phyloP scores from a whole-genome alignment of 2,113 vertebrate species.

The Sapajus apella region DNA sequence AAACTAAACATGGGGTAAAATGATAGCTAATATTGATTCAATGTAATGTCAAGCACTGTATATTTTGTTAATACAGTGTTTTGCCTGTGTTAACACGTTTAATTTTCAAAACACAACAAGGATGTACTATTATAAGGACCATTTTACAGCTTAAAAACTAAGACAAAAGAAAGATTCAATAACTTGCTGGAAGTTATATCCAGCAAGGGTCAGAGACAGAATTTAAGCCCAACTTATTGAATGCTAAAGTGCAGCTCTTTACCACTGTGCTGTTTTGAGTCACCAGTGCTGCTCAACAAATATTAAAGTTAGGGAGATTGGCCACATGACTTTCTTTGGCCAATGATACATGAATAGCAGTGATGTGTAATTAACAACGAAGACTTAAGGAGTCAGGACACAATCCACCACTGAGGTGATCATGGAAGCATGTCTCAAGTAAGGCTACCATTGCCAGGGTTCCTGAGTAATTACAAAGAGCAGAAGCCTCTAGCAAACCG shows the following conservation, averaged over 20 bases:
- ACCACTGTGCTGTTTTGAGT: background rate
- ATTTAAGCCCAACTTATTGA: background rate
- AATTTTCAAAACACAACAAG: background rate
- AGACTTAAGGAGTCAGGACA: background rate
- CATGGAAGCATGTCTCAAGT: accelerated
- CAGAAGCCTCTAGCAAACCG: background rate
- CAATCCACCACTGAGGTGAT: background rate
- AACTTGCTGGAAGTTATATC: background rate
- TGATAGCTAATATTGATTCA: background rate
- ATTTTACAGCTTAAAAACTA: background rate
- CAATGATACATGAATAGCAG: background rate
- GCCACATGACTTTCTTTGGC: background rate
- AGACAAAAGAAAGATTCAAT: background rate
- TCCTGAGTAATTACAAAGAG: background rate
- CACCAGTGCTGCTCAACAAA: background rate
- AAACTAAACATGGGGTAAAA: background rate
- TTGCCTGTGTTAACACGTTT: background rate
- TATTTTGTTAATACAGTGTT: background rate
- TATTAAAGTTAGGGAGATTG: background rate
- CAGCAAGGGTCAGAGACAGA: background rate
- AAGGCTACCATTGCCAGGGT: background rate
- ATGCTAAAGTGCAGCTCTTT: background rate
- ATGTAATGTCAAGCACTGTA: background rate
- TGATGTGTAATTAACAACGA: background rate
- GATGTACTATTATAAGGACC: background rate